Evolutionary conservation across 2,113 vertebrate species (phyloP), one percentile per base, ranked within the genome.

Genomic region (Macrotis lagotis): DNA sequence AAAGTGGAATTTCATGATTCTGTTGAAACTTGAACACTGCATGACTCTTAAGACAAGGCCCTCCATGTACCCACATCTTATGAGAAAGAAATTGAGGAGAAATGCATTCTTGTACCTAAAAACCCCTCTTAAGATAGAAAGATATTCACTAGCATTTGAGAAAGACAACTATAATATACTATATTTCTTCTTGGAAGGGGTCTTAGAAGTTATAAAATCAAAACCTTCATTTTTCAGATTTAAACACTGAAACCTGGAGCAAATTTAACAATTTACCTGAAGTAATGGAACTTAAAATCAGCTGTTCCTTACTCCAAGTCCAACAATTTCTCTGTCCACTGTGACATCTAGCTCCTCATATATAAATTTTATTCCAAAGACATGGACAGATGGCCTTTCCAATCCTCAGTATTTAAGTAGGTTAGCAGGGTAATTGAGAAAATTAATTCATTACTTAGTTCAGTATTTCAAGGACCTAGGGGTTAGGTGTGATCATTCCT

Each of bases 1-100:
- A 96, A 95, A 89, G 94, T 74, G 88, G 93, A 94, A 83, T 90
- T 51, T 91, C 51, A 48, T 92, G 22, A 50, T 95, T 25, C 66
- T 88, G 94, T 4, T 55, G 91, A 93, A 94, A 91, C 28, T 25
- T 0, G 0, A 48, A 24, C 59, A 53, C 48, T 94, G 25, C 48
- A 51, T 93, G 94, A 8, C 51, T 90, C 48, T n/a, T 11, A 22
- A 25, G 12, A 83, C 24, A 95, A 90, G 24, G 47, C 48, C 11
- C 7, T 37, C 31, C 4, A 83, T n/a, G 24, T 37, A 28, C 1
- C 12, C 26, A 19, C 5, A 88, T 31, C 49, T 59, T 59, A 59
- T 26, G 53, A n/a, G 26, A n/a, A 22, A 92, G 50, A 47, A 26
- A 90, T 22, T 16, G 11, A 28, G 31, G 48, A 31, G n/a, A 94